These are phyloP conservation scores for Menidia beryllina DNA, from an alignment of 2,113 vertebrate species.

Conservation along the genomic window DNA sequence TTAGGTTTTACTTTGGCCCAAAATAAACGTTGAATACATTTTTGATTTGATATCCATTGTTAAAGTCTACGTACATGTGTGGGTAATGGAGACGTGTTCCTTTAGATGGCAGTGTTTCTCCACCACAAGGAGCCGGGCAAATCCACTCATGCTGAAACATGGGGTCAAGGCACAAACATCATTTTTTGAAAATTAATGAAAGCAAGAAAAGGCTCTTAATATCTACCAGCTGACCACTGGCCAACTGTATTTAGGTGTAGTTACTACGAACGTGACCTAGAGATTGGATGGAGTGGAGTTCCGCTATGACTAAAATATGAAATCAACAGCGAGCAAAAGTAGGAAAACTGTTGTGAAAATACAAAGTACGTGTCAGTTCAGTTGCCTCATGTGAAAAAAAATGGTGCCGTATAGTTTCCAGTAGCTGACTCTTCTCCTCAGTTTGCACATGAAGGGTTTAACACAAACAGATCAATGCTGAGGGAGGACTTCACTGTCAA, in stretches of 20 bases:
- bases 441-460: neutral
- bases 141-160: neutral
- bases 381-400: neutral
- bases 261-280: neutral
- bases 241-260: neutral
- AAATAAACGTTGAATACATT: neutral
- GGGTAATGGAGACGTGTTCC: conserved; percentile 9
- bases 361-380: neutral
- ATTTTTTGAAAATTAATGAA: neutral
- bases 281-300: neutral
- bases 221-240: too few relatives aligned
- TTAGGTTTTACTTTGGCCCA: too few relatives aligned
- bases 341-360: neutral
- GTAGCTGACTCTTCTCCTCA: neutral
- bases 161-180: neutral
- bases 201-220: neutral
- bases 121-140: conserved; percentile 2
- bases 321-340: too few relatives aligned
- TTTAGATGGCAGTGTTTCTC: conserved; percentile 71
- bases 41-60: neutral
- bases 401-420: neutral
- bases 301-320: neutral
- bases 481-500: conserved; percentile 17
- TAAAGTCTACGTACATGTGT: neutral
- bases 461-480: neutral